Base-by-base conservation (phyloP, 2,888 invertebrate genomes). In the Conus canariensis region DNA sequence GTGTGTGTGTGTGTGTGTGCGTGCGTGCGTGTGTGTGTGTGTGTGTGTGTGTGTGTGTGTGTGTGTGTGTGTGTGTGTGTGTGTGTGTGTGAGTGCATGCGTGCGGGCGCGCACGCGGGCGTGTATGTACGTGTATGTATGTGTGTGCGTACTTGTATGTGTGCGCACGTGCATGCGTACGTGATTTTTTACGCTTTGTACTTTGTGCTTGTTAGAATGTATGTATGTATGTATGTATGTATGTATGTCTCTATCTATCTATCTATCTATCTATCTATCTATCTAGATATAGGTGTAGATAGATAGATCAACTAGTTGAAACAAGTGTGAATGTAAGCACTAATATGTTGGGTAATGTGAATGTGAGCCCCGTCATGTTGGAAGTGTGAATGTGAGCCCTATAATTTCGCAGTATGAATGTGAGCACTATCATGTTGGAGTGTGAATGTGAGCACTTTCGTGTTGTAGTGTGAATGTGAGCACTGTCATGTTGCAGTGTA, bases 91-190 rank as follows among this genome's bases (percentile, higher is more conserved):
- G 56, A 58, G 8, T 83, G 16, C 16, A 7, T 58, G 9, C 10
- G 77, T 77, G 10, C 45, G 30, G 30, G 25, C 25, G 19, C 25
- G 10, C 16, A 10, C 25, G 30, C 25, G 19, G 5, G 30, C 19
- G 1, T 58, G 85, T 85, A 19, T 85, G 85, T 85, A 19, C 58
- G 85, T 85, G 58, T 85, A 58, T 77, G 30, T 77, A 22, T 59
- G 58, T n/a, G 85, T 59, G n/a, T 85, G 58, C 6, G 30, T 85
- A 22, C 7, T 14, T 85, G 85, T 85, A 19, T 85, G 85, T 58
- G 59, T 85, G 56, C 58, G 58, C n/a, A 9, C 58, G 85, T 85
- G 30, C 30, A 8, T 77, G 19, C 25, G 10, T 30, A 10, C 25
- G 30, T 77, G 19, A 16, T 16, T 64, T 12, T 45, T 45, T 45